Evolutionary conservation across 2,888 invertebrate species (phyloP), one percentile per base, ranked within the genome.

Genomic region (Aquatica leii): DNA sequence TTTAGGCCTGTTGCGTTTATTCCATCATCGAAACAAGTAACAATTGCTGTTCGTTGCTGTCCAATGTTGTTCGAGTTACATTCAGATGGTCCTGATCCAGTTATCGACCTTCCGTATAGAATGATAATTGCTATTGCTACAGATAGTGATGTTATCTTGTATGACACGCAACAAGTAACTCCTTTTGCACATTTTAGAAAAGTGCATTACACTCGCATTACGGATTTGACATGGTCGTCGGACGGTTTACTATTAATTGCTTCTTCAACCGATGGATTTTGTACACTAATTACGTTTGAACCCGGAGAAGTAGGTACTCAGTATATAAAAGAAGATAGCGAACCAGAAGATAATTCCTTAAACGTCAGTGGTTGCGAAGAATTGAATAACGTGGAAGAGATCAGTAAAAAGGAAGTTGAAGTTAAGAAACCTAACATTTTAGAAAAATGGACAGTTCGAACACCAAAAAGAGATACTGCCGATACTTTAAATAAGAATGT

Each of bases 91-190:
- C 86, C 87, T 1, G 72, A 77, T 6, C 79, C 88, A 1, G 78
- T 86, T 11, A 82, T 91, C 67, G 80, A 87, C 9, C 79, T 92
- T 41, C 90, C 90, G 0, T 93, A 92, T 77, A 87, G 98, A 63
- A 87, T 94, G 84, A 84, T 99, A 59, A 93, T 97, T 78, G 98
- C 98, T 0, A 90, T 98, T 11, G 96, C 93, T 15, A 95, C 97
- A 1, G 90, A 92, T 71, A 91, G 92, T 73, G 90, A 93, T 20
- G 89, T 99, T 31, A 84, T 94, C 59, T 82, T 97, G 40, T 95
- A 94, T 77, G 96, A 97, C 76, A 95, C 95, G 0, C 94, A 96
- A 78, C 94, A 94, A 76, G 78, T 83, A 2, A 82, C 86, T 35
- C 96, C 96, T 0, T 89, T 97, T 80, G 94, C 90, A 0, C 84